Base-by-base conservation (phyloP, 37 sponge, comb jelly and placozoan genomes). In the Ephydatia muelleri region DNA sequence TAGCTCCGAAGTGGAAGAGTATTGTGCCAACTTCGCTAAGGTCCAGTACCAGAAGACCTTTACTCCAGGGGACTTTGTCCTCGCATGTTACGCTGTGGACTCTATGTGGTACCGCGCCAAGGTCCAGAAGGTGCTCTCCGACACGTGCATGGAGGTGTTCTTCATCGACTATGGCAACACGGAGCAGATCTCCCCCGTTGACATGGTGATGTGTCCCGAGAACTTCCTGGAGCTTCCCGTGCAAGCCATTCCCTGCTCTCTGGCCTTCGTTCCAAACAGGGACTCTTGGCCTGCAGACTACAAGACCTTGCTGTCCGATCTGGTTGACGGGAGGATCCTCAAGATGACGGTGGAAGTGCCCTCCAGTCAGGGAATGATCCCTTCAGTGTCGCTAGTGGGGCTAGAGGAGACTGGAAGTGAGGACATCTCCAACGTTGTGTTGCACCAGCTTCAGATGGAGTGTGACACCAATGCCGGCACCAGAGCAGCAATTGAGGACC, bases 101-200 rank as follows among this genome's bases (percentile, higher is more conserved):
- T 73, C 65, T 11, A 3, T 73, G 71, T 95, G 95, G 95, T 81
- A 92, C 73, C 76, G 95, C 25, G 93, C 87, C 5, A 82, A 92
- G 32, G 90, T 95, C 3, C 0, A 43, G 19, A 81, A 74, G 12
- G 82, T 80, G 21, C 40, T 35, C 14, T 16, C 19, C 0, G 92
- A 85, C 0, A 64, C 68, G 19, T 83, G 77, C 2, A 35, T 68
- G 3, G 32, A 76, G 30, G 87, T 95, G 3, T 75, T 64, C 81
- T 92, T 92, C 73, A 86, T 95, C 32, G 95, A 95, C 72, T 92
- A 79, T 72, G 95, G 95, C 19, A 89, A 89, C 82, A 33, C 64
- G 0, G 92, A 92, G 30, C 37, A 34, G 2, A 72, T 91, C 13
- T 26, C 84, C 8, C 77, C 84, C 0, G 75, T 80, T 0, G 36